Conservation (phyloP, 1,140 invertebrate species). For the Lasioglossum baleicum region DNA sequence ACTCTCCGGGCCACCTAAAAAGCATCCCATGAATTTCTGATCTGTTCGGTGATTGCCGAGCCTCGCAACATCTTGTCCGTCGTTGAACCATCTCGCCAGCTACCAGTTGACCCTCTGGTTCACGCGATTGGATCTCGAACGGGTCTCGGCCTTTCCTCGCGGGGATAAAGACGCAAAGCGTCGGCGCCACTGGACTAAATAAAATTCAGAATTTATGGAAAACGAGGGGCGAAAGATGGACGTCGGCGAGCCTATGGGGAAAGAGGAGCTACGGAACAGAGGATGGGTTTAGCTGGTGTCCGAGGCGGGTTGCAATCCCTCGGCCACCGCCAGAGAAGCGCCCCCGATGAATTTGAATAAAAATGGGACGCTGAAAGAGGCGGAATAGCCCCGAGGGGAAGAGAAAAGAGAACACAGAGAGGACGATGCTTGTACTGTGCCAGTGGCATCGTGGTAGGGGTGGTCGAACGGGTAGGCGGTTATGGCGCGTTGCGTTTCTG, state of each 20-base stretch:
- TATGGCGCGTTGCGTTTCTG: conserved; percentile 50
- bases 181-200: conserved; percentile 63
- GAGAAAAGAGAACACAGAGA: background rate
- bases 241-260: conserved; percentile 16
- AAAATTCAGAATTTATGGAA: conserved; percentile 78
- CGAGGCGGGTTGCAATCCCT: conserved; percentile 16
- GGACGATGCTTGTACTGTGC: background rate
- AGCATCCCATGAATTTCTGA: no score
- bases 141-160: no score
- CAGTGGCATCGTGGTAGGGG: conserved; percentile 15
- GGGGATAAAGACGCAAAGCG: conserved; percentile 51
- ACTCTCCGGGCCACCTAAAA: no score
- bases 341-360: conserved; percentile 65
- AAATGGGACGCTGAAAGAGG: conserved; percentile 52
- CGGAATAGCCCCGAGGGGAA: conserved; percentile 8
- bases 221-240: conserved; percentile 57
- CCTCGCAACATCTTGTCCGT: background rate
- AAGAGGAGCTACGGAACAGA: conserved; percentile 7
- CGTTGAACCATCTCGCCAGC: background rate
- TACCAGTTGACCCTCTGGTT: background rate
- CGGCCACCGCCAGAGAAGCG: conserved; percentile 25
- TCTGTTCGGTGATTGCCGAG: no score
- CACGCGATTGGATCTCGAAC: background rate
- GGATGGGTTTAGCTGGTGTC: background rate
- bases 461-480: conserved; percentile 56